Base-by-base conservation (phyloP, 2,888 invertebrate species). In the Erebia ligea region DNA sequence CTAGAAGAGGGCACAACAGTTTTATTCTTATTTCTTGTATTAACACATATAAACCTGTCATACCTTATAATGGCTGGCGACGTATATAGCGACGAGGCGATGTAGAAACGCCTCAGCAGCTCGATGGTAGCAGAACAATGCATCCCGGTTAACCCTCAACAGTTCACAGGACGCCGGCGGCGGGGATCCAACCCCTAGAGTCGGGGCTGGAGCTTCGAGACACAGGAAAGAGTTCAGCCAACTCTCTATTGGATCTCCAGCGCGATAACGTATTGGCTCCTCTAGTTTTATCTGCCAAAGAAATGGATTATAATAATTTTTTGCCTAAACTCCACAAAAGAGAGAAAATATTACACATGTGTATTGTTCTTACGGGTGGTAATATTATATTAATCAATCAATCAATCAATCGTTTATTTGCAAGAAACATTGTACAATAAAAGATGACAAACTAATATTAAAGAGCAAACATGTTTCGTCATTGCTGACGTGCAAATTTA, bases 41-140 rank as follows among this genome's bases (percentile, higher is more conserved):
- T n/a, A n/a, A n/a, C n/a, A 25, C 25, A 25, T 3, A 25, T 25
- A 25, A 0, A 25, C 25, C 4, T 3, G 1, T 13, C 77, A 81
- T 82, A 95, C 97, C 95, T 99, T 99, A 86, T 99, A 99, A 93
- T 99, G 99, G 8, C 99, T 99, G 0, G 99, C 96, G 0, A 99
- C 99, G 85, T 98, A 99, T 58, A 99, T 95, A 15, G 98, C 95
- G 76, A 99, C 98, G 11, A 99, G 86, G 72, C 98, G 94, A 80
- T 99, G 98, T 11, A 99, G 93, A 88, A 99, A 99, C 2, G 96
- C 95, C 88, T 98, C 98, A 0, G 98, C 97, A 0, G 98, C 98
- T 83, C 97, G 97, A 84, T 99, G 99, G 86, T 98, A 99, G 69
- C 98, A 99, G 91, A 99, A 99, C 42, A 99, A 89, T 0, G 99